Evolutionary conservation across 2,888 invertebrate genomes (phyloP), one percentile per base, ranked within the genome.

Genomic region (Cyclophora albipunctata): DNA sequence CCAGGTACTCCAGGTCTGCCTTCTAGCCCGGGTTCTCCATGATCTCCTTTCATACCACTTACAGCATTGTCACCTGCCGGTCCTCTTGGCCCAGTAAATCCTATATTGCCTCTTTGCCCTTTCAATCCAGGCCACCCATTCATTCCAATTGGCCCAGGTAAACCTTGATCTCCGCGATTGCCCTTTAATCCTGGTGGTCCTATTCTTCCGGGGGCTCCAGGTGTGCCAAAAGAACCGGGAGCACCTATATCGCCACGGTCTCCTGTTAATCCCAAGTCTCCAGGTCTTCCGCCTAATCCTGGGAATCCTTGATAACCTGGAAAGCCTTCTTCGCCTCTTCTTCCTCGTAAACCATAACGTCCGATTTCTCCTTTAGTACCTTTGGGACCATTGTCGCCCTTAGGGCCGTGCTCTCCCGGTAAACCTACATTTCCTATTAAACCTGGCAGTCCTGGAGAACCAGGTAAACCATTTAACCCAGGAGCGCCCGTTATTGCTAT

Each of bases 171-270:
- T 34, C 85, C 85, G 7, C 45, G 59, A 34, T 50, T 7, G 47
- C 86, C 86, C 63, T 74, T 75, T 20, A 45, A 45, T 43, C 86
- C 86, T 42, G 5, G 52, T 7, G 50, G 57, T 34, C 86, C 86
- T 46, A 40, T 40, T 3, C 35, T 47, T 6, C 81, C 80, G 3
- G 48, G 47, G 45, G 4, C 92, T 49, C 98, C 97, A 40, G 66
- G 62, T 42, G 42, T 34, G 7, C 78, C 78, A 6, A 45, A 33
- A 48, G 58, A 62, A 37, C 80, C 80, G 7, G 95, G 94, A 55
- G 93, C 87, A 55, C 98, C 98, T 64, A 90, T 90, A 71, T 92
- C 92, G 44, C 97, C 97, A 51, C 91, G 85, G 63, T 95, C 95
- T 58, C 96, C 96, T 71, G 56, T 91, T 7, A 57, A 51, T 34